phyloP scores from a whole-genome alignment of 1,140 invertebrate genomes.

The Drosophila melanogaster region DNA sequence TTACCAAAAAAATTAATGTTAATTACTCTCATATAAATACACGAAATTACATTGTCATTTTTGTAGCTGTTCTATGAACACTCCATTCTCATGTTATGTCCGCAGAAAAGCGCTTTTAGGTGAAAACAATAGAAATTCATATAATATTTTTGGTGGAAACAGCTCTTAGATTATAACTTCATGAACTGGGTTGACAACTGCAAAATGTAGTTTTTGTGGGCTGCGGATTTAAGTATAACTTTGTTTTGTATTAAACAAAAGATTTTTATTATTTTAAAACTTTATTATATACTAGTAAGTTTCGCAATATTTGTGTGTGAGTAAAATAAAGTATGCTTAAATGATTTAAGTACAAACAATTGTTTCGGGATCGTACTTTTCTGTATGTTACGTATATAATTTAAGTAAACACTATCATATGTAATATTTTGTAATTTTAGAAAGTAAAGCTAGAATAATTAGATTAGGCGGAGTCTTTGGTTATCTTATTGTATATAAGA shows the following conservation, averaged over 20 bases:
- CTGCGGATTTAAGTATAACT: not conserved
- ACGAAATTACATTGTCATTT: no score
- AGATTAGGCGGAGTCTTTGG: constrained; percentile 76
- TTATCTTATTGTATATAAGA: constrained; percentile 65
- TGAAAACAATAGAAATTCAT: no score
- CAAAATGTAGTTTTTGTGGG: constrained; percentile 1
- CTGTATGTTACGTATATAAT: constrained; percentile 36
- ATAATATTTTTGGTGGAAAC: no score
- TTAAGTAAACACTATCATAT: constrained; percentile 25
- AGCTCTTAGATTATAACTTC: no score
- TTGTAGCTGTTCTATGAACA: no score
- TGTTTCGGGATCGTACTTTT: constrained; percentile 6
- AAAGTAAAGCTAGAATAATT: constrained; percentile 53
- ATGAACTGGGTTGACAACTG: not conserved
- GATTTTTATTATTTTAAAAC: not conserved
- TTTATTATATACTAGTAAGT: constrained; percentile 8
- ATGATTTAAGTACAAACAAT: constrained; percentile 28
- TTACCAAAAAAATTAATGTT: no score
- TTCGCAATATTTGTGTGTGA: not conserved
- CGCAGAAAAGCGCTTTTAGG: no score
- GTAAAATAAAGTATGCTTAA: constrained; percentile 1
- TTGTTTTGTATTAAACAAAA: not conserved
- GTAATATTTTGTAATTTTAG: constrained; percentile 28
- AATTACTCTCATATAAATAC: no score
- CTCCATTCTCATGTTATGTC: no score